Conservation (phyloP, 2,797 vertebrate species). For the Psittacula derbiana region DNA sequence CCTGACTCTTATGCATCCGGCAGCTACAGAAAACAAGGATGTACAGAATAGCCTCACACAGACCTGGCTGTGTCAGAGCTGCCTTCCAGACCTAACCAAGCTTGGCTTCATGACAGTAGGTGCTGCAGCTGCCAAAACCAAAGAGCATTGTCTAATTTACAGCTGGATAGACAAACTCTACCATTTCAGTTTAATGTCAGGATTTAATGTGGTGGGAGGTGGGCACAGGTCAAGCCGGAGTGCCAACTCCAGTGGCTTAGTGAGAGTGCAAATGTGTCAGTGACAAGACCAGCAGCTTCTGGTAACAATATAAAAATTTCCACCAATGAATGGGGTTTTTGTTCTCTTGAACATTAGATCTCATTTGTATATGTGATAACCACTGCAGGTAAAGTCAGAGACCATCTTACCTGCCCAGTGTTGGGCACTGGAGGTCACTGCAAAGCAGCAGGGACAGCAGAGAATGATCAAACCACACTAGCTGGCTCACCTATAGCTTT, state of each 20-base stretch:
- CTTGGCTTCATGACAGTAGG: accelerated
- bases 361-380: not conserved
- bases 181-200: not conserved
- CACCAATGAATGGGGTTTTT: not conserved
- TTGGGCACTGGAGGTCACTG: not conserved
- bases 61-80: not conserved
- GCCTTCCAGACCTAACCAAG: not conserved
- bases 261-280: not conserved
- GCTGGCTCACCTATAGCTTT: not conserved
- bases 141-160: not conserved
- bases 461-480: not conserved
- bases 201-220: not conserved
- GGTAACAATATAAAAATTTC: not conserved
- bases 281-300: not conserved
- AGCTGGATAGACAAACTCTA: not conserved
- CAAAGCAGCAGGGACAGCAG: not conserved
- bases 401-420: not conserved
- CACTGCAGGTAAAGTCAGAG: not conserved
- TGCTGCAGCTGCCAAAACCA: not conserved
- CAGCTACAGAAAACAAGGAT: not conserved
- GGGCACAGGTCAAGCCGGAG: not conserved
- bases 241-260: not conserved
- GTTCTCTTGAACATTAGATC: not conserved
- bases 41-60: not conserved
- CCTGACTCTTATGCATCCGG: not conserved